phyloP scores from a whole-genome alignment of 1,140 invertebrate species.

The Trichonephila clavata region DNA sequence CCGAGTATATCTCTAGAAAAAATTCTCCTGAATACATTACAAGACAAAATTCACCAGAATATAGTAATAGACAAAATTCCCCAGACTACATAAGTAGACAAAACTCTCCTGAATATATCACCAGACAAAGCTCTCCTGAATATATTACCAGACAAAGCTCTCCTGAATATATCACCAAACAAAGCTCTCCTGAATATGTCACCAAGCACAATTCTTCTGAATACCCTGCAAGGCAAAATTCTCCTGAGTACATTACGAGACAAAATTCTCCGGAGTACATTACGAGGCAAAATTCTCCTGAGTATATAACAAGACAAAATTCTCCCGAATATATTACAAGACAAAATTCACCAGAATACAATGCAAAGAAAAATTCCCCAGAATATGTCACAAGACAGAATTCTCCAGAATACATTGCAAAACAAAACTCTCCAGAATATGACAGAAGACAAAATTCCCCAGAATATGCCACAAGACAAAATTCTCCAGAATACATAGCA shows the following conservation, averaged over 20 bases:
- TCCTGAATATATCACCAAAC: not conserved
- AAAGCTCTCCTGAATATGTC: conserved; percentile 22
- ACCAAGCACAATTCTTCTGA: not conserved
- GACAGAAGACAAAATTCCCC: too few relatives aligned
- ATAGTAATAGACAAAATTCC: not conserved
- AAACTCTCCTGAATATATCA: not conserved
- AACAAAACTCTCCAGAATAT: not conserved
- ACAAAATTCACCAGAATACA: conserved; percentile 19
- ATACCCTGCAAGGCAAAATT: not conserved
- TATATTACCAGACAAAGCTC: conserved; percentile 10
- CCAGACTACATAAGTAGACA: not conserved
- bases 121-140: conserved; percentile 1
- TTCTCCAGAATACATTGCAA: not conserved
- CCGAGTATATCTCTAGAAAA: not conserved
- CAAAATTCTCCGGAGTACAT: not conserved
- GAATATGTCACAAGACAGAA: not conserved
- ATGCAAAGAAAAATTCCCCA: not conserved
- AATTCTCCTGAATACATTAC: not conserved
- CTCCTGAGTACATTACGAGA: not conserved
- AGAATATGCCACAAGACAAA: too few relatives aligned
- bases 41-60: conserved; percentile 1
- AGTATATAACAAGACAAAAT: not conserved
- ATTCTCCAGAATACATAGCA: too few relatives aligned
- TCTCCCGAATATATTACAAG: not conserved
- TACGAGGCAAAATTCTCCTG: not conserved